These are phyloP conservation scores for Apamea anceps DNA, from an alignment of 2,888 invertebrate species.

Conservation along the genomic window DNA sequence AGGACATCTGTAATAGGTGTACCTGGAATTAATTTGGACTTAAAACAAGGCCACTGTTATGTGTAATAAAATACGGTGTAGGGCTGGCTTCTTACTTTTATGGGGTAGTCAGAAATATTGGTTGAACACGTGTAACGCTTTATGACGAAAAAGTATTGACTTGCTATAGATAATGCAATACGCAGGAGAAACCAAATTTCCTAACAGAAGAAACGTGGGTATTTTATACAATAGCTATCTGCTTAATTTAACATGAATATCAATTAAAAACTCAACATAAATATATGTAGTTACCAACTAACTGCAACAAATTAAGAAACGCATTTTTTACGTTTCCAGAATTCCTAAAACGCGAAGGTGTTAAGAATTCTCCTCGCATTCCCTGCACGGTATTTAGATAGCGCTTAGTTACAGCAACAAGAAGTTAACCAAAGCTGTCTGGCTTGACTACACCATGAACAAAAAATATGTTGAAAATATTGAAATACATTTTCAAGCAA, in stretches of 20 bases:
- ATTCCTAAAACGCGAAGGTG: constrained; percentile 12
- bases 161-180: not conserved
- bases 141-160: not conserved
- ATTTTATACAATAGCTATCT: too few relatives aligned
- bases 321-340: constrained; percentile 6
- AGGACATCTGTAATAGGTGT: constrained; percentile 70
- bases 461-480: not conserved
- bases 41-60: constrained; percentile 67
- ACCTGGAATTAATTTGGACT: constrained; percentile 70
- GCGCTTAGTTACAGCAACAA: constrained; percentile 1
- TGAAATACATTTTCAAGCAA: not conserved
- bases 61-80: constrained; percentile 62
- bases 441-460: not conserved
- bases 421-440: not conserved
- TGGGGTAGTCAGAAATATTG: constrained; percentile 4
- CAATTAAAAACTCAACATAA: not conserved
- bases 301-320: not conserved
- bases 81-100: constrained; percentile 24
- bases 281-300: constrained; percentile 1
- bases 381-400: constrained; percentile 7
- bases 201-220: too few relatives aligned
- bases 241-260: not conserved
- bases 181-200: not conserved
- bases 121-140: not conserved
- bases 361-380: constrained; percentile 23